Percentiles rank a stretch among this genome's conserved stretches.
Conservation (phyloP, 2,888 invertebrate genomes). For the Hymenopus coronatus region DNA sequence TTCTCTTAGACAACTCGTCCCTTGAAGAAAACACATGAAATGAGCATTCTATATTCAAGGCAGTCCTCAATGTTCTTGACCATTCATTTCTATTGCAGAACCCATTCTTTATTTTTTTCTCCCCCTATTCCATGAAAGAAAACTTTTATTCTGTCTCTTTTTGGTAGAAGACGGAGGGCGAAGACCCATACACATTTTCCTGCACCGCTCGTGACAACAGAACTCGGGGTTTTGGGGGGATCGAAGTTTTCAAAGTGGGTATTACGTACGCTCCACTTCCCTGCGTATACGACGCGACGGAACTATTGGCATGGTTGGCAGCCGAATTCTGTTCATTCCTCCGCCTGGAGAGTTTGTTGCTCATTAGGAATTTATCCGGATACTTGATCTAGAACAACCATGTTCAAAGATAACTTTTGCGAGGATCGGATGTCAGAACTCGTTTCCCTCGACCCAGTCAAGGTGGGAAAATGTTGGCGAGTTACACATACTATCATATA, state of each 20-base stretch:
- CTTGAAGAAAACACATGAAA: background rate
- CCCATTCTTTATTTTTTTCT: background rate
- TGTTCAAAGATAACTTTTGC: too few relatives aligned
- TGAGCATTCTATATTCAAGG: background rate
- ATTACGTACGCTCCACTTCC: conserved; percentile 14
- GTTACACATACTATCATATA: too few relatives aligned
- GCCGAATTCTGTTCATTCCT: background rate
- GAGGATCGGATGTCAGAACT: too few relatives aligned
- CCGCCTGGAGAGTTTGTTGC: background rate
- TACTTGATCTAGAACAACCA: too few relatives aligned
- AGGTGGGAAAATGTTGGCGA: too few relatives aligned
- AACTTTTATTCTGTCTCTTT: background rate
- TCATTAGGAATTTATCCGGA: background rate
- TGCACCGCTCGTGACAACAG: background rate
- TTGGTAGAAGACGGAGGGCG: background rate
- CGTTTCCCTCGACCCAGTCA: too few relatives aligned
- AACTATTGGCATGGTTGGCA: background rate
- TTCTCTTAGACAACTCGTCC: background rate
- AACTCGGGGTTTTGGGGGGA: background rate
- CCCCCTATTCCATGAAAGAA: background rate
- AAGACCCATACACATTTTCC: background rate
- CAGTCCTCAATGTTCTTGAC: background rate
- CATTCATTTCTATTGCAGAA: background rate
- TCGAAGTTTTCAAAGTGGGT: conserved; percentile 3
- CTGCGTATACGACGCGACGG: background rate